Percentiles rank a stretch among this genome's conserved stretches.
These are phyloP conservation scores for Verasper variegatus DNA, from an alignment of 2,113 vertebrate species.

Conservation along the genomic window DNA sequence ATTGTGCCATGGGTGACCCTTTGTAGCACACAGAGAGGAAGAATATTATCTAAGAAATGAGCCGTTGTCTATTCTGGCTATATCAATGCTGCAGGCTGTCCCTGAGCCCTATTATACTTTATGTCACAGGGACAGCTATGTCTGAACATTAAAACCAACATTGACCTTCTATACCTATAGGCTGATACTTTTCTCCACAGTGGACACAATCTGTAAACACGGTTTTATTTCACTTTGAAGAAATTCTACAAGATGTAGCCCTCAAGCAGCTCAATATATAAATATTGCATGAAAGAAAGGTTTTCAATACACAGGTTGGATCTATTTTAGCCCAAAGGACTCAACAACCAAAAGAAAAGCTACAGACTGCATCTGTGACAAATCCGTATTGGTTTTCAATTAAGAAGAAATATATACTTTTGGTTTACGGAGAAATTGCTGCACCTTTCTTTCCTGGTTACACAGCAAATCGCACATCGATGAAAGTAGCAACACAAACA, in stretches of 20 bases:
- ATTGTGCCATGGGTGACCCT: not conserved
- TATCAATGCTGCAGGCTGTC: not conserved
- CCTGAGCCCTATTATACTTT: not conserved
- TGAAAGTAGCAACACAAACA: not conserved
- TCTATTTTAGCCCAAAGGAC: not conserved
- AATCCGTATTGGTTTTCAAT: slow-evolving; percentile 9
- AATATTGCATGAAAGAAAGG: slow-evolving; percentile 11
- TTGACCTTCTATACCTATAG: slow-evolving; percentile 2
- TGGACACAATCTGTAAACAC: not conserved
- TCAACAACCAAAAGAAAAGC: not conserved
- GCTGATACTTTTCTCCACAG: slow-evolving; percentile 2
- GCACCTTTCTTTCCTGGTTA: not conserved
- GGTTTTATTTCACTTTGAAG: slow-evolving; percentile 8
- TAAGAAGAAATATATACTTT: slow-evolving; percentile 6
- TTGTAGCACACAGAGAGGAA: not conserved
- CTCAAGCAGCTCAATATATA: slow-evolving; percentile 2
- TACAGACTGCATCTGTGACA: not conserved
- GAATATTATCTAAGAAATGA: not conserved
- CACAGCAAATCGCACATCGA: not conserved
- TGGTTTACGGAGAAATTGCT: slow-evolving; percentile 2
- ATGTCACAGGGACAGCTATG: slow-evolving; percentile 11
- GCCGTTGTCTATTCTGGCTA: not conserved
- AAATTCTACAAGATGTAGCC: slow-evolving; percentile 1
- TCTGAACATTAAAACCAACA: slow-evolving; percentile 16
- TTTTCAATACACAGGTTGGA: not conserved